These are phyloP conservation scores for Anabas testudineus DNA, from an alignment of 2,797 vertebrate species.

Conservation along the genomic window DNA sequence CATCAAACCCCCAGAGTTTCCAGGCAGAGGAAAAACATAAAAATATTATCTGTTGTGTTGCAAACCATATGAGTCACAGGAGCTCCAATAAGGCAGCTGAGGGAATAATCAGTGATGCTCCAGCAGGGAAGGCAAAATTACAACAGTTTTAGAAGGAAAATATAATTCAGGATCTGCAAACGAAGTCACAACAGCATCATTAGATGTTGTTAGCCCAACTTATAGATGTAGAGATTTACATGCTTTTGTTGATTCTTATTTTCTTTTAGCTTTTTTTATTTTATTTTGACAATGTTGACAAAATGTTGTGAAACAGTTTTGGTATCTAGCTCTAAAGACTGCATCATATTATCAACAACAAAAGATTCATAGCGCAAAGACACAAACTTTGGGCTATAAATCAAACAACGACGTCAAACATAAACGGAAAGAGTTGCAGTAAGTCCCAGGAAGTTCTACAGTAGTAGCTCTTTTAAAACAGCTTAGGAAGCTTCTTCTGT, in stretches of 20 bases:
- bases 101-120: conserved; percentile 57
- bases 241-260: not conserved
- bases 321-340: no score
- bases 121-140: conserved; percentile 34
- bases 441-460: no score
- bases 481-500: not conserved
- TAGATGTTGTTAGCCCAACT: conserved; percentile 3
- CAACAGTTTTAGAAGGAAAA: conserved; percentile 45
- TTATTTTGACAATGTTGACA: not conserved
- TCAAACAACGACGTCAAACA: no score
- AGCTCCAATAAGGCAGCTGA: conserved; percentile 55
- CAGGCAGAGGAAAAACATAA: conserved; percentile 71
- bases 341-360: no score
- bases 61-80: conserved; percentile 76
- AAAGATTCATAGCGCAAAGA: no score
- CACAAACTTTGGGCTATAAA: no score
- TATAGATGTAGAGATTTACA: not conserved
- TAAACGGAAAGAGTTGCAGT: no score
- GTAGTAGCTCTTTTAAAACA: no score
- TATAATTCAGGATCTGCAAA: conserved; percentile 33
- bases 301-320: not conserved
- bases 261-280: not conserved
- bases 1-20: conserved; percentile 76
- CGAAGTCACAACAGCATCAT: conserved; percentile 17
- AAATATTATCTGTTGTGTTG: conserved; percentile 75